Percentiles rank a stretch among this genome's conserved stretches.
These are phyloP conservation scores for Agonopterix heracliana DNA, from an alignment of 2,888 invertebrate genomes.

Conservation along the genomic window DNA sequence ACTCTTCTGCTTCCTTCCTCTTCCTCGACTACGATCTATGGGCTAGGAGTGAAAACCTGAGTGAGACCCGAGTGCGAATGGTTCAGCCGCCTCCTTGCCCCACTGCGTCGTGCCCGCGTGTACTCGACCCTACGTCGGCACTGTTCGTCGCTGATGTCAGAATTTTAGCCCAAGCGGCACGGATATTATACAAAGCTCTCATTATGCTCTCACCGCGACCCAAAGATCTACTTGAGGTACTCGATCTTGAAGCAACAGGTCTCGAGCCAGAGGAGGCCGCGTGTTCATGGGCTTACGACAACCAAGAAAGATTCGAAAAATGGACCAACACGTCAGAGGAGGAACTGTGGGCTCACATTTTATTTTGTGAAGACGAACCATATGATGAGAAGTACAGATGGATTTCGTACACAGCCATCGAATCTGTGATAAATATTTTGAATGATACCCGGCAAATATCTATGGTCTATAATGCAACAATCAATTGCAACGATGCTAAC, in stretches of 20 bases:
- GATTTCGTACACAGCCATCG: background rate
- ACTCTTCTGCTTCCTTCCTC: conserved; percentile 16
- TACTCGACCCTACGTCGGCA: conserved; percentile 6
- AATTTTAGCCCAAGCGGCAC: conserved; percentile 8
- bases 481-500: conserved; percentile 13
- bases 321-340: conserved; percentile 7
- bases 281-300: conserved; percentile 14
- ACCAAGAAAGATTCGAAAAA: background rate
- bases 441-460: background rate
- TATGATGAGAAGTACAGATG: conserved; percentile 3
- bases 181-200: conserved; percentile 3
- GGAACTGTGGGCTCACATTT: conserved; percentile 1
- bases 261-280: conserved; percentile 15
- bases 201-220: background rate
- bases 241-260: conserved; percentile 2
- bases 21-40: conserved; percentile 32
- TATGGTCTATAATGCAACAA: background rate
- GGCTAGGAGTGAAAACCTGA: conserved; percentile 1
- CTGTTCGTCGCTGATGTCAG: conserved; percentile 9
- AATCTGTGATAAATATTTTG: no score
- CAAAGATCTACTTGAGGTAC: conserved; percentile 2
- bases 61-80: background rate
- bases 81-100: background rate
- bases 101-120: background rate
- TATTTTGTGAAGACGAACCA: conserved; percentile 18